Base-by-base conservation (phyloP, 2,888 invertebrate genomes). In the Cheilosia pagana region DNA sequence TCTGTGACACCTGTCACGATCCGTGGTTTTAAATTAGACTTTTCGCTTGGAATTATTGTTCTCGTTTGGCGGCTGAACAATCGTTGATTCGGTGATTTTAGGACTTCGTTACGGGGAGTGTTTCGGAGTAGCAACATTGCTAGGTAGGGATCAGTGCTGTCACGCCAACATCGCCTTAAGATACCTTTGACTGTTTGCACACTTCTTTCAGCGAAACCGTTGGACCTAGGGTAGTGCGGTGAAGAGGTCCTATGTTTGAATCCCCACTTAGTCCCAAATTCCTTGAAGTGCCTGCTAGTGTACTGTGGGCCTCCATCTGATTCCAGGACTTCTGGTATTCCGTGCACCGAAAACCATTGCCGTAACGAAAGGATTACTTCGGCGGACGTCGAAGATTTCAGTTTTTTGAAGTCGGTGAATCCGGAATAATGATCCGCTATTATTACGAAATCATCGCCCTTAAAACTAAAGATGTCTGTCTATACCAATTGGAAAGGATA, bases 301-400 rank as follows among this genome's bases (percentile, higher is more conserved):
- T 25, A 25, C 6, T 25, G 25, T 25, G 25, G 1, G 5, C 25
- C 25, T 25, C 25, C 25, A 25, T 25, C 60, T 6, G 52, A 48
- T 41, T 72, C 60, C 2, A 72, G 14, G 0, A n/a, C 19, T 21
- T 52, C 62, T 1, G 60, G 60, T 19, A 60, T 52, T 5, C 71
- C 71, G 28, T 72, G 60, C 7, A 60, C 55, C 6, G 72, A 25
- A 21, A 72, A 60, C 72, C 53, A 45, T 8, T 45, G 23, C 0
- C 53, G 41, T 16, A 74, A 23, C 12, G 12, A 12, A 1, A 8
- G n/a, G 5, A 63, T 57, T 3, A 72, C 72, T 5, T 62, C 62
- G 1, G 14, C 2, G 1, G 59, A 59, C 6, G 35, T 59, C 31
- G 60, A 28, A 3, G 16, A 21, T 28, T 43, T 53, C 14, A 55